Conservation (phyloP, 1,140 invertebrate species). For the Drosophila grimshawi region DNA sequence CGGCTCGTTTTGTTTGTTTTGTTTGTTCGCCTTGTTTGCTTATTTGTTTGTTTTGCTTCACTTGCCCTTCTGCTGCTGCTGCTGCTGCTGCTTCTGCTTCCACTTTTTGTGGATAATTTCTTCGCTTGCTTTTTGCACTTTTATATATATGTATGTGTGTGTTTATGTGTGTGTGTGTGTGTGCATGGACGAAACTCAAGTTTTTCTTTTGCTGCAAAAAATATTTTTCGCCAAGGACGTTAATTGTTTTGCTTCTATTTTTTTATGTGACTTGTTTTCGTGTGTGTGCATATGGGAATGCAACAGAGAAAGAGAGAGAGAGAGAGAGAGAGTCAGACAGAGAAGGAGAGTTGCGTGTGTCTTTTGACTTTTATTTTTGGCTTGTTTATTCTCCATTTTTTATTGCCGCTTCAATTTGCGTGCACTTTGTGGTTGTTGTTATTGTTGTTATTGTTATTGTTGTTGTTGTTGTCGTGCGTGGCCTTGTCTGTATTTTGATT, state of each 20-base stretch:
- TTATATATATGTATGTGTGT: constrained; percentile 34
- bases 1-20: constrained; percentile 45
- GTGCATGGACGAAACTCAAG: constrained; percentile 60
- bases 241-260: constrained; percentile 84
- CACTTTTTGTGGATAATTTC: constrained; percentile 59
- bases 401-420: constrained; percentile 75
- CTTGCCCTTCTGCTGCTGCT: constrained; percentile 49
- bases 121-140: constrained; percentile 70
- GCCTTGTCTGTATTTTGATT: constrained; percentile 73
- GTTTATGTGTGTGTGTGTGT: too few species aligned
- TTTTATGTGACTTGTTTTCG: constrained; percentile 54
- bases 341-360: constrained; percentile 4
- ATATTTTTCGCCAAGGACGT: constrained; percentile 81
- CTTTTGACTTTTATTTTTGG: constrained; percentile 79
- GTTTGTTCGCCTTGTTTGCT: constrained; percentile 66
- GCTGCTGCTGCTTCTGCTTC: constrained; percentile 6
- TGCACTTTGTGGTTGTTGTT: constrained; percentile 67
- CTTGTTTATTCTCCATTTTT: constrained; percentile 73
- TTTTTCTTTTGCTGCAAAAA: constrained; percentile 70
- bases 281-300: constrained; percentile 25
- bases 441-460: constrained; percentile 35
- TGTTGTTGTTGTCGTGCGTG: constrained; percentile 62
- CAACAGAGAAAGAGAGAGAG: constrained; percentile 17
- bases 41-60: constrained; percentile 71
- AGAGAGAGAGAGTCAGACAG: not conserved